phyloP scores from a whole-genome alignment of 1,140 invertebrate species.

The Drosophila kanapiae region DNA sequence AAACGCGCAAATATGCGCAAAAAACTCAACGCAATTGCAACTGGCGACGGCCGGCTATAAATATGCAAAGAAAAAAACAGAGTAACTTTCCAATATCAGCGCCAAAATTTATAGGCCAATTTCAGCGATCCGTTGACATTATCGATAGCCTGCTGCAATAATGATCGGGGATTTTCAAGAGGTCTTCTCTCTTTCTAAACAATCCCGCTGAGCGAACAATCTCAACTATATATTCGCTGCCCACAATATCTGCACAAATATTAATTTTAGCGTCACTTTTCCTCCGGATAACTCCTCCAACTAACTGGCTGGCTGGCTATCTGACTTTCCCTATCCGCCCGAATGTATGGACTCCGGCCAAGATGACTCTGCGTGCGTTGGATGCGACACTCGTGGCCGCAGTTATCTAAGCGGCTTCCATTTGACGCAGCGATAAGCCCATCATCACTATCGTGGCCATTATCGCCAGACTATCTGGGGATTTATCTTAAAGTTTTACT shows the following conservation, averaged over 20 bases:
- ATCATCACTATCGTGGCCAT: slow-evolving; percentile 43
- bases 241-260: slow-evolving; percentile 44
- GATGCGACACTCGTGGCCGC: slow-evolving; percentile 58
- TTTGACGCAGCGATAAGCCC: slow-evolving; percentile 75
- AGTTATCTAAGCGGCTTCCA: slow-evolving; percentile 70
- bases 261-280: slow-evolving; percentile 51
- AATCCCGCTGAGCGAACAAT: slow-evolving; percentile 1
- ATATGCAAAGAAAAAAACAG: slow-evolving; percentile 16
- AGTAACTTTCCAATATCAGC: slow-evolving; percentile 46
- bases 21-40: slow-evolving; percentile 52
- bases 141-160: slow-evolving; percentile 28
- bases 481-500: slow-evolving; percentile 69
- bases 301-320: slow-evolving; percentile 1
- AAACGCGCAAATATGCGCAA: slow-evolving; percentile 74
- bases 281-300: slow-evolving; percentile 8
- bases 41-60: slow-evolving; percentile 40
- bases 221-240: slow-evolving; percentile 3
- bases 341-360: slow-evolving; percentile 7
- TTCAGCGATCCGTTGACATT: slow-evolving; percentile 32
- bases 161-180: neutral
- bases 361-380: slow-evolving; percentile 34
- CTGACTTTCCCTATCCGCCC: slow-evolving; percentile 18
- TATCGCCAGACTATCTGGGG: slow-evolving; percentile 46
- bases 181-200: slow-evolving; percentile 19
- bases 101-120: slow-evolving; percentile 62